Conservation (phyloP, 2,797 vertebrate species). For the Alauda arvensis region DNA sequence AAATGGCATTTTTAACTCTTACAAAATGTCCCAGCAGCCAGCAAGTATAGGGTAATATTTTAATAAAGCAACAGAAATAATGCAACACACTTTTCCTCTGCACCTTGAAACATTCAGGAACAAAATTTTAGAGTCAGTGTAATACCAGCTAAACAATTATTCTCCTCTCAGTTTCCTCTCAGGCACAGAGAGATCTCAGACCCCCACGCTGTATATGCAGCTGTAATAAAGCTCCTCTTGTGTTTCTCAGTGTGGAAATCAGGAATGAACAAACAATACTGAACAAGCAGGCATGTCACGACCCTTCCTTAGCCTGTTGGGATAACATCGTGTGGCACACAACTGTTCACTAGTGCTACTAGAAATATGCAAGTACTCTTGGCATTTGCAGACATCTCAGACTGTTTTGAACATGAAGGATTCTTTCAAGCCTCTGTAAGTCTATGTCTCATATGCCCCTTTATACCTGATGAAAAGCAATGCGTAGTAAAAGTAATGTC, state of each 20-base stretch:
- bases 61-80: neutral
- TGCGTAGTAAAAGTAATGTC: neutral
- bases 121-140: neutral
- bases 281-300: neutral
- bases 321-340: neutral
- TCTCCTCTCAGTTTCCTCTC: neutral
- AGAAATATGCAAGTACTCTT: neutral
- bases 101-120: neutral
- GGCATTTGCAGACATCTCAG: neutral
- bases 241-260: neutral
- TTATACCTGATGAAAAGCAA: neutral
- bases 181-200: neutral
- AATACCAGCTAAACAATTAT: neutral
- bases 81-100: neutral
- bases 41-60: neutral
- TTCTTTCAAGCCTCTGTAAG: neutral
- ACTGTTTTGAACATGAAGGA: neutral
- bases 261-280: neutral
- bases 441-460: neutral
- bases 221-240: neutral
- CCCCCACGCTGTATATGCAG: neutral
- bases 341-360: neutral
- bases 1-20: neutral
- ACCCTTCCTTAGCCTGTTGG: neutral
- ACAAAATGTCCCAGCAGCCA: neutral